Percentiles rank a stretch among this genome's conserved stretches.
phyloP scores from a whole-genome alignment of 2,113 vertebrate genomes.

The Paramisgurnus dabryanus region DNA sequence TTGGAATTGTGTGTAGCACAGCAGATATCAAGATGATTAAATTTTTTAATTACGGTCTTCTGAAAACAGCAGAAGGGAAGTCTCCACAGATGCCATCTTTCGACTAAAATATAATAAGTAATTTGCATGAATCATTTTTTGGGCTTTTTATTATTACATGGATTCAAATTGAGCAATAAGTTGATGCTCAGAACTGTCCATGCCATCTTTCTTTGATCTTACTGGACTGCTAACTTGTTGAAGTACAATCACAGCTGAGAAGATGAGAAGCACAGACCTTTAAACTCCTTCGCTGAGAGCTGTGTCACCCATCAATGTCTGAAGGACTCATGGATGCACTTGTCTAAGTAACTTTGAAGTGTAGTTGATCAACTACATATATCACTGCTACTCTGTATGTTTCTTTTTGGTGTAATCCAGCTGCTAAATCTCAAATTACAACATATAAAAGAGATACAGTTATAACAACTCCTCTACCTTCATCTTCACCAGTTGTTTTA shows the following conservation, averaged over 20 bases:
- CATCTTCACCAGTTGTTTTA: constrained; percentile 45
- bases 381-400: background rate
- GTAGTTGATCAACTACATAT: background rate
- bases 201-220: background rate
- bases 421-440: constrained; percentile 3
- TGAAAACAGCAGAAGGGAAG: constrained; percentile 23
- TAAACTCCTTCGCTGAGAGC: background rate
- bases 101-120: background rate
- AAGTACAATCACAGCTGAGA: background rate
- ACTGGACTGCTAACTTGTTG: background rate
- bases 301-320: background rate
- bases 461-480: constrained; percentile 57
- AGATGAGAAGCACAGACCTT: background rate
- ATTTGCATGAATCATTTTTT: constrained; percentile 2
- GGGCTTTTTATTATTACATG: background rate
- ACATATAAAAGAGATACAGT: constrained; percentile 14
- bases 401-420: background rate
- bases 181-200: background rate
- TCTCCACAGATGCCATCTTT: background rate
- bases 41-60: constrained; percentile 5
- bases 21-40: constrained; percentile 41
- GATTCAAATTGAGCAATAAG: constrained; percentile 1
- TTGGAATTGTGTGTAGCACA: constrained; percentile 40
- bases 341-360: background rate
- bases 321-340: constrained; percentile 4